These are phyloP conservation scores for Ardeotis arabs DNA, from an alignment of 2,113 vertebrate species.

Conservation along the genomic window DNA sequence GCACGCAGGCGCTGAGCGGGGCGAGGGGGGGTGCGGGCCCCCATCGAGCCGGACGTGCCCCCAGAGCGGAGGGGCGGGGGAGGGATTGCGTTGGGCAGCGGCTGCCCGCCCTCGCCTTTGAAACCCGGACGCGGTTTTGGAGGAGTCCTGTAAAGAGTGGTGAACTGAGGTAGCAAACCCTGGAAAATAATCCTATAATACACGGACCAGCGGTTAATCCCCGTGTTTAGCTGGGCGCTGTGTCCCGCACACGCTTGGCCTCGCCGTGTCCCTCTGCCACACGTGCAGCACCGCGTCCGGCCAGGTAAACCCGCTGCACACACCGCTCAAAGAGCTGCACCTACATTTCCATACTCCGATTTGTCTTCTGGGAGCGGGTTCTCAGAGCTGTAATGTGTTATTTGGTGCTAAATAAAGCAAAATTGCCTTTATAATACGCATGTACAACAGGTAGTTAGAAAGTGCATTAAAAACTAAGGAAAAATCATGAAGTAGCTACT, in stretches of 20 bases:
- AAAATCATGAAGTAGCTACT: background rate
- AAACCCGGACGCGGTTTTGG: background rate
- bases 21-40: background rate
- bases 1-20: conserved; percentile 72
- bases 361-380: background rate
- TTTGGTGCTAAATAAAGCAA: background rate
- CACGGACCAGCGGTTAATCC: background rate
- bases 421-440: background rate
- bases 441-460: background rate
- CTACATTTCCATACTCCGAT: too few relatives aligned
- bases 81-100: background rate
- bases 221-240: rapidly evolving
- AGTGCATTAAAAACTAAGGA: background rate
- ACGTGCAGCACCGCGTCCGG: background rate
- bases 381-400: rapidly evolving
- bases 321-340: background rate
- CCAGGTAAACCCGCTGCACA: rapidly evolving
- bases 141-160: background rate
- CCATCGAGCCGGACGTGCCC: background rate
- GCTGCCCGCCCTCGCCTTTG: background rate
- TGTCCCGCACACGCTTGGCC: rapidly evolving
- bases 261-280: background rate
- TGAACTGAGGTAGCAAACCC: background rate
- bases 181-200: background rate
- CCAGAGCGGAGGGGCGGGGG: too few relatives aligned